Evolutionary conservation across 2,888 invertebrate genomes (phyloP), one percentile per base, ranked within the genome.

Genomic region (Ellobium chinense): DNA sequence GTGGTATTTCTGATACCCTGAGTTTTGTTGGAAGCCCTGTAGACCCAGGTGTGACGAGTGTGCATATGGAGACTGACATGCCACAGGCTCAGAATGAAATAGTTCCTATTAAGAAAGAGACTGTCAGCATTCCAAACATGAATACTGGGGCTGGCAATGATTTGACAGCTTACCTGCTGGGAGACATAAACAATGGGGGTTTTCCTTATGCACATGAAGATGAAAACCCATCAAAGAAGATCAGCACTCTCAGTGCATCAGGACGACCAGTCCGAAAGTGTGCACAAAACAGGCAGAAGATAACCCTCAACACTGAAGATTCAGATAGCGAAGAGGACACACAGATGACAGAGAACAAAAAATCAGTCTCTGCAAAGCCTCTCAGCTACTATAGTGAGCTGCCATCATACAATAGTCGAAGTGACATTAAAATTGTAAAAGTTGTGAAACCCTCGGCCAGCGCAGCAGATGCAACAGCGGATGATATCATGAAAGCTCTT

Each of bases 1-100:
- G 89, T 76, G 89, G 89, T 7, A 82, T 87, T 56, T 88, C 88
- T 24, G 87, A 85, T 4, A 70, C 76, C 7, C 29, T 66, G 21
- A 74, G 74, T 37, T 60, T 70, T 36, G 34, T 62, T 3, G 65
- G 74, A 21, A 83, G 78, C 39, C 78, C 83, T 9, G 14, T 31
- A 24, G 78, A 65, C 5, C 12, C 27, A 18, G 9, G 3, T 36
- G 2, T 9, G 9, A 9, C 46, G 18, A 3, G 2, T 7, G 56
- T 7, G 34, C n/a, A 14, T n/a, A 18, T 12, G 27, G 27, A 54
- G 2, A 27, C 46, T 24, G 24, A 37, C 1, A 27, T 68, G 2
- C 29, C n/a, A 24, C 70, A 70, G n/a, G 1, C 34, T 21, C 46
- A 46, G 46, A n/a, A n/a, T n/a, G 12, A 7, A 24, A n/a, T 1